Evolutionary conservation across 2,113 vertebrate genomes (phyloP).

Genomic region (Cavia aperea): DNA sequence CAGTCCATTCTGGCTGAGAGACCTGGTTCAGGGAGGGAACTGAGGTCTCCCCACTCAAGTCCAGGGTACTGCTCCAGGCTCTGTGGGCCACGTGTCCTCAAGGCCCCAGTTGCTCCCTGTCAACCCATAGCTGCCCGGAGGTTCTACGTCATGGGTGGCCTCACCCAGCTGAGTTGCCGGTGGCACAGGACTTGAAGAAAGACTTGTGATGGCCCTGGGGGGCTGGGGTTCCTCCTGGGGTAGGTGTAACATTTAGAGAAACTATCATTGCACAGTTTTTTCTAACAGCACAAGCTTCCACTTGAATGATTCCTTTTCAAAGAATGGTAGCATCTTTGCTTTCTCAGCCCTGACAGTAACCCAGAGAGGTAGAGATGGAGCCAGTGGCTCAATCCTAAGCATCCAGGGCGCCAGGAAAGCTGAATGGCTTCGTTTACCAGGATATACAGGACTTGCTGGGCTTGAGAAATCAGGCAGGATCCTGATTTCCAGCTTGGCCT

Average conservation of each 20-base stretch:
- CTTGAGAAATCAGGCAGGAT: not conserved
- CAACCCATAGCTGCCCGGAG: not conserved
- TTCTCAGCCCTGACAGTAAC: not conserved
- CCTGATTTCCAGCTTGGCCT: not conserved
- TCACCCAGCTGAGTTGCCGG: not conserved
- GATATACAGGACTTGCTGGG: not conserved
- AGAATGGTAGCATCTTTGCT: not conserved
- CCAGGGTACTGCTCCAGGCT: not conserved
- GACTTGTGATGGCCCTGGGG: not conserved
- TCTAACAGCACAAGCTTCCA: not conserved
- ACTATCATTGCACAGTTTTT: not conserved
- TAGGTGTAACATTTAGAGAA: not conserved
- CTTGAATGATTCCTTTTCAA: not conserved
- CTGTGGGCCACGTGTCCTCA: not conserved
- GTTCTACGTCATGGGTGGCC: not conserved
- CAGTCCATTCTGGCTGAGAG: not conserved
- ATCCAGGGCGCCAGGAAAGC: not conserved
- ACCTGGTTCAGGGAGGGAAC: not conserved
- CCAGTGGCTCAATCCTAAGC: not conserved
- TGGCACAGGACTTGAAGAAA: not conserved
- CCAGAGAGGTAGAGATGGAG: not conserved
- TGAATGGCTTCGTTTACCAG: not conserved
- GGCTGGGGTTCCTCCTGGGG: not conserved
- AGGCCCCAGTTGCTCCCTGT: not conserved
- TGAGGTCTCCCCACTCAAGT: not conserved